Percentiles rank a stretch among this genome's conserved stretches.
Conservation (phyloP, 2,797 vertebrate species). For the Jordanella pulchra region DNA sequence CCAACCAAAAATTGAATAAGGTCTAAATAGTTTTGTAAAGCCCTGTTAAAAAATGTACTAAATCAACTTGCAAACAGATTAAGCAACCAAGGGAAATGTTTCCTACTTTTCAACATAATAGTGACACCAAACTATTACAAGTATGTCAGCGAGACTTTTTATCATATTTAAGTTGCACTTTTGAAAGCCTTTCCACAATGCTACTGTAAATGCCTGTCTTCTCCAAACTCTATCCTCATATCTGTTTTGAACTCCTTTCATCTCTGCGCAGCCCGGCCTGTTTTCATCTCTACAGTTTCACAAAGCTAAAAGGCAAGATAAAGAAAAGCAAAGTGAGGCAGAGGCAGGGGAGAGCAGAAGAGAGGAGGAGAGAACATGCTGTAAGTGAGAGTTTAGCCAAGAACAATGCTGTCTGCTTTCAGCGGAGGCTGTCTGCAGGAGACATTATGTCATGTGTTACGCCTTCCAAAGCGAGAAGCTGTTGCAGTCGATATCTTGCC, state of each 20-base stretch:
- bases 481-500: conserved; percentile 58
- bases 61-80: background rate
- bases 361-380: conserved; percentile 54
- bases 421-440: conserved; percentile 54
- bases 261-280: conserved; percentile 33
- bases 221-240: conserved; percentile 14
- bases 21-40: background rate
- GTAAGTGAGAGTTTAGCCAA: conserved; percentile 57
- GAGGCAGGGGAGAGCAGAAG: conserved; percentile 11
- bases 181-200: conserved; percentile 15
- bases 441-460: conserved; percentile 67
- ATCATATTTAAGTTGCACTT: conserved; percentile 6
- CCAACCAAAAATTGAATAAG: background rate
- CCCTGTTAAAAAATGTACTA: background rate
- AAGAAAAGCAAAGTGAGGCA: conserved; percentile 28
- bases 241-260: conserved; percentile 37
- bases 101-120: conserved; percentile 3
- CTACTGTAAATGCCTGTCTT: conserved; percentile 21
- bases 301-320: conserved; percentile 28
- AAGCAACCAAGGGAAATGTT: background rate
- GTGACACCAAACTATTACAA: conserved; percentile 15
- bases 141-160: conserved; percentile 12
- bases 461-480: conserved; percentile 54
- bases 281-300: conserved; percentile 47
- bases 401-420: conserved; percentile 64